A percentile compares a stretch with the other conserved stretches of the same genome.
Conservation (phyloP, 2,888 invertebrate genomes). For the Parnassius orleans region DNA sequence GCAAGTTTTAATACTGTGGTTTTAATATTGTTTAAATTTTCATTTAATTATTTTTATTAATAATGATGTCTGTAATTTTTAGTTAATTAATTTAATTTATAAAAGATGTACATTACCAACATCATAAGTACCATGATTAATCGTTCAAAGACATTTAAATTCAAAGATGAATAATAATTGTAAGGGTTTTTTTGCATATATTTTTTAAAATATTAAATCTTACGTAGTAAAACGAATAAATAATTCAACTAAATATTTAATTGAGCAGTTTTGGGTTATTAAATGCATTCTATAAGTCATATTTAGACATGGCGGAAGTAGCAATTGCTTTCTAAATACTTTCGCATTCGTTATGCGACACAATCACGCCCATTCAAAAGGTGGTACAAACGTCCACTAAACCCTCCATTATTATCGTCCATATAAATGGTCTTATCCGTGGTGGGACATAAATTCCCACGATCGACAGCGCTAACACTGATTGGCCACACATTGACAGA, state of each 20-base stretch:
- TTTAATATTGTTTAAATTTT: no score
- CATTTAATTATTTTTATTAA: no score
- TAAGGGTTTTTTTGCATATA: no score
- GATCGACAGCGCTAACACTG: slow-evolving; percentile 34
- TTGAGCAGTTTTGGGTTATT: not conserved
- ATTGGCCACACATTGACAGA: slow-evolving; percentile 33
- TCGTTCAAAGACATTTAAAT: no score
- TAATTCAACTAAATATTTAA: not conserved
- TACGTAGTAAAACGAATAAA: no score
- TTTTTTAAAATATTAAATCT: no score
- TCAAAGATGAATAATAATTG: no score
- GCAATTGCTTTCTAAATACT: slow-evolving; percentile 14
- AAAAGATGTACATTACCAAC: no score
- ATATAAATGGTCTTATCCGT: slow-evolving; percentile 52
- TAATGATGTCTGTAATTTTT: no score
- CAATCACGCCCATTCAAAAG: slow-evolving; percentile 12
- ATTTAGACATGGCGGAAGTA: slow-evolving; percentile 8
- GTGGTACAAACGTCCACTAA: slow-evolving; percentile 20
- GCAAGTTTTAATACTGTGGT: no score
- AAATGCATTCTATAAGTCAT: slow-evolving; percentile 12
- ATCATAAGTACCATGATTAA: no score
- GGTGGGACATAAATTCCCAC: slow-evolving; percentile 53
- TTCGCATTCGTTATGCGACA: slow-evolving; percentile 16
- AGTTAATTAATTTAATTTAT: no score
- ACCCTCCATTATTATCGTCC: slow-evolving; percentile 32